Evolutionary conservation across 2,113 vertebrate genomes (phyloP).

Genomic region (Castor canadensis): DNA sequence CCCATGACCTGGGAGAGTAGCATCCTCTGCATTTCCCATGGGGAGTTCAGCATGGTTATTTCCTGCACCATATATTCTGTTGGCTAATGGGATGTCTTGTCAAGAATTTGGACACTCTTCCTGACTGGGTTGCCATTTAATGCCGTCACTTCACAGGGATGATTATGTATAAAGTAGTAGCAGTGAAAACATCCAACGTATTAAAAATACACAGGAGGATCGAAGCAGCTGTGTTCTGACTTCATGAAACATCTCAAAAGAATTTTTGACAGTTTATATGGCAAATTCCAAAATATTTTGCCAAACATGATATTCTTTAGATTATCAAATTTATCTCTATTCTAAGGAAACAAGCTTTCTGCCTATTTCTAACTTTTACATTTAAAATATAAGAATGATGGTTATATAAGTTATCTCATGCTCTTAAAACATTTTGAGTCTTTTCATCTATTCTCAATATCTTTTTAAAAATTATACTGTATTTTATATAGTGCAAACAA

Average conservation of each 20-base stretch:
- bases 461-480: neutral
- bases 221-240: slow-evolving; percentile 16
- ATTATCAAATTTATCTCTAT: neutral
- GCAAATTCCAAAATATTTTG: neutral
- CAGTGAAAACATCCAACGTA: neutral
- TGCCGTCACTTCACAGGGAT: neutral
- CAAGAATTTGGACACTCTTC: neutral
- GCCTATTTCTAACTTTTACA: neutral
- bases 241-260: slow-evolving; percentile 2
- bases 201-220: neutral
- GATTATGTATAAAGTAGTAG: neutral
- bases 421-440: neutral
- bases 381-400: neutral
- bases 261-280: neutral
- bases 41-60: neutral
- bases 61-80: neutral
- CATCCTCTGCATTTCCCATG: neutral
- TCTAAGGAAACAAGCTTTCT: neutral
- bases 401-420: neutral
- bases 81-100: neutral
- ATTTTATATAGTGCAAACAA: neutral
- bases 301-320: neutral
- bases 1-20: neutral
- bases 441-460: neutral
- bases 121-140: neutral